Evolutionary conservation across 2,888 invertebrate genomes (phyloP).

Genomic region (Oxycera nigricornis): DNA sequence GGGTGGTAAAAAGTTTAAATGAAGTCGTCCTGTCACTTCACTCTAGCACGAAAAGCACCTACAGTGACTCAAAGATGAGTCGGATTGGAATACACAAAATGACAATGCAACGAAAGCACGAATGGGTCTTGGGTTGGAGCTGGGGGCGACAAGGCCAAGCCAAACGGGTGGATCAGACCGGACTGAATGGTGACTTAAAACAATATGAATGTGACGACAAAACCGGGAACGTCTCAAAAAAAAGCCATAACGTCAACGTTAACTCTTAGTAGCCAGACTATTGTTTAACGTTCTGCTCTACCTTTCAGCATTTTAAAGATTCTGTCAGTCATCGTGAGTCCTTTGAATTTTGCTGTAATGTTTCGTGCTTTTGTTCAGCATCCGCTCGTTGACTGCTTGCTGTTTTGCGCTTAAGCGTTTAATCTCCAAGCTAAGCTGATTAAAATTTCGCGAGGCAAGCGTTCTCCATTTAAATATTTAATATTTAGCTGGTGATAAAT

Average conservation of each 20-base stretch:
- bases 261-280: background rate
- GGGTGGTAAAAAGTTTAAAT: background rate
- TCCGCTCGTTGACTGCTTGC: background rate
- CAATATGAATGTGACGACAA: background rate
- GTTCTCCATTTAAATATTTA: constrained; percentile 9
- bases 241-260: constrained; percentile 20
- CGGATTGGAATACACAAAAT: background rate
- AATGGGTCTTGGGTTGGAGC: background rate
- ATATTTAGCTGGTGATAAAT: constrained; percentile 10
- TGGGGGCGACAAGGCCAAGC: background rate
- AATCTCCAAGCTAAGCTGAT: constrained; percentile 17
- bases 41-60: background rate
- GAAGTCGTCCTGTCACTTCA: background rate
- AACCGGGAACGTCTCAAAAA: background rate
- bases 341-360: constrained; percentile 12
- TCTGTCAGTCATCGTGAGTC: constrained; percentile 27
- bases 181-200: constrained; percentile 22
- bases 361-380: background rate
- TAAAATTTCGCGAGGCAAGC: constrained; percentile 6
- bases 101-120: background rate
- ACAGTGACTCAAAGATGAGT: background rate
- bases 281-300: background rate
- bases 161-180: too few species aligned
- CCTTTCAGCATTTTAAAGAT: background rate
- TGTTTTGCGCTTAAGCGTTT: constrained; percentile 15